These are phyloP conservation scores for Colletes latitarsis DNA, from an alignment of 1,140 invertebrate genomes.

Conservation along the genomic window DNA sequence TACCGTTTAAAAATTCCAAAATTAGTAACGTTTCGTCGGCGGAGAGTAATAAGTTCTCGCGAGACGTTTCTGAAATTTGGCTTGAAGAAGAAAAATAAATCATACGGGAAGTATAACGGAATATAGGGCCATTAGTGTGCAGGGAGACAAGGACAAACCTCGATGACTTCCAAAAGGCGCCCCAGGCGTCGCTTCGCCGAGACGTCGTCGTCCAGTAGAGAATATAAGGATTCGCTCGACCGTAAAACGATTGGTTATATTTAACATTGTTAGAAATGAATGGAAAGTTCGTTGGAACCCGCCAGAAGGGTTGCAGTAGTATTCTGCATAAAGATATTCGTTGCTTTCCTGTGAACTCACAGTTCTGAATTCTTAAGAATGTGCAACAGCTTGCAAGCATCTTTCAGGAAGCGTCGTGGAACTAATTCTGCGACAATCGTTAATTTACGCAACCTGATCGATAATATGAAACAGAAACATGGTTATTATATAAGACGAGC, in stretches of 20 bases:
- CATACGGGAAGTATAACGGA: constrained; percentile 10
- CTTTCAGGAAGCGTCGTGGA: too few species aligned
- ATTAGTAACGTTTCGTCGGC: not conserved
- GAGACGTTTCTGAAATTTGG: not conserved
- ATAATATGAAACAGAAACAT: too few species aligned
- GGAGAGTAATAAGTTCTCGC: not conserved
- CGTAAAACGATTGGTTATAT: constrained; percentile 66
- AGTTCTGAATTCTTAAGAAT: not conserved
- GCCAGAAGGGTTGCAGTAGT: constrained; percentile 35
- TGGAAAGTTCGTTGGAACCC: constrained; percentile 46
- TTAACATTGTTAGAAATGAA: constrained; percentile 56
- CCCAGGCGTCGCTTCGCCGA: constrained; percentile 20
- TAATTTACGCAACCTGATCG: too few species aligned
- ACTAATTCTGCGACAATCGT: too few species aligned
- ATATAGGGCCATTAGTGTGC: not conserved
- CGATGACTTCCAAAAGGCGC: constrained; percentile 35
- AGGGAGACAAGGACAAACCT: constrained; percentile 27
- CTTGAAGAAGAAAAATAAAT: not conserved
- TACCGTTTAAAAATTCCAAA: too few species aligned
- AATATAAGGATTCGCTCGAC: constrained; percentile 56
- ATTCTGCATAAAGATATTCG: too few species aligned
- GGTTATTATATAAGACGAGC: too few species aligned
- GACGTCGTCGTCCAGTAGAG: constrained; percentile 36
- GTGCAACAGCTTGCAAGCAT: not conserved
- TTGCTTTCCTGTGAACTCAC: not conserved